Evolutionary conservation across 1,140 invertebrate species (phyloP).

Genomic region (Aphaenogaster ashmeadi): DNA sequence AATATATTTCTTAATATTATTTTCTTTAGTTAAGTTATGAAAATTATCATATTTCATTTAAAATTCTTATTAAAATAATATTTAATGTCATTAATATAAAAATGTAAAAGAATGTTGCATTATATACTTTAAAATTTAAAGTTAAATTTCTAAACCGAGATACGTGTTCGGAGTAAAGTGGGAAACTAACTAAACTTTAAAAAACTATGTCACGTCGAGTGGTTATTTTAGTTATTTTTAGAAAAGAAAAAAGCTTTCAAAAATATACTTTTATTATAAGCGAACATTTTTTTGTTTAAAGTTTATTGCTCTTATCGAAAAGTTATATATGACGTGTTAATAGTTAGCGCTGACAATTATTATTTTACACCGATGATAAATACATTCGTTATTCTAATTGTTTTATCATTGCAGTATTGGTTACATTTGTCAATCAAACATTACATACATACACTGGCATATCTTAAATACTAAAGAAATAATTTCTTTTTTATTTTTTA

Average conservation of each 20-base stretch:
- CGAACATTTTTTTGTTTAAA: not conserved
- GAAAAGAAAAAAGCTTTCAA: not conserved
- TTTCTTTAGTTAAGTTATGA: not conserved
- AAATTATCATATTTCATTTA: not conserved
- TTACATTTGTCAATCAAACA: not conserved
- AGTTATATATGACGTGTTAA: not conserved
- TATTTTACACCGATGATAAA: not conserved
- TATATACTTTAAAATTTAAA: not conserved
- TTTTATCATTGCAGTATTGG: not conserved
- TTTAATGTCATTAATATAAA: not conserved
- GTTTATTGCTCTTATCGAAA: not conserved
- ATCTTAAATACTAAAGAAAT: not conserved
- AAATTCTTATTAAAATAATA: not conserved
- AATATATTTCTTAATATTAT: not conserved
- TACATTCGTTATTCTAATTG: not conserved
- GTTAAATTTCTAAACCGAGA: not conserved
- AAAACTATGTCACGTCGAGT: not conserved
- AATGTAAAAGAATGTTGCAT: not conserved
- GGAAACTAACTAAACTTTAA: not conserved
- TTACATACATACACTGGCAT: not conserved
- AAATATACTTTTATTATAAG: not conserved
- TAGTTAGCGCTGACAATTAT: not conserved
- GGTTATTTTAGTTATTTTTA: not conserved
- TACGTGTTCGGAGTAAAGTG: not conserved
- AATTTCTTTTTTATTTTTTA: conserved; percentile 18